Evolutionary conservation across 2,113 vertebrate species (phyloP).

Genomic region (Ammodytes dubius): DNA sequence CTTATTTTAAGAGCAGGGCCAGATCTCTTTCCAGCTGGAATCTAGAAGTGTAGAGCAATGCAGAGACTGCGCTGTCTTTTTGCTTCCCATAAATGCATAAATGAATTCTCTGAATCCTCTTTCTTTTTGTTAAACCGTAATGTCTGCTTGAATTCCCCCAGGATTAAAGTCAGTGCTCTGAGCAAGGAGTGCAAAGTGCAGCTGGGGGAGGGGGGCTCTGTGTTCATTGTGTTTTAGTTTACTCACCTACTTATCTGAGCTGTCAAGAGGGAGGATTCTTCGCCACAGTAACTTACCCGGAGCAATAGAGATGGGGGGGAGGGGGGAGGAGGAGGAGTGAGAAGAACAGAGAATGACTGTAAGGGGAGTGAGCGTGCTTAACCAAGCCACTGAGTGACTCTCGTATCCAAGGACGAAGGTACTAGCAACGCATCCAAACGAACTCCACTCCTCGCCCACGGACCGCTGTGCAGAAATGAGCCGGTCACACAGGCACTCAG

Average conservation of each 20-base stretch:
- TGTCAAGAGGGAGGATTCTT: slow-evolving; percentile 71
- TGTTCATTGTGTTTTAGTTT: slow-evolving; percentile 60
- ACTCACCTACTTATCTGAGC: slow-evolving; percentile 69
- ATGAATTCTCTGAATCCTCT: not conserved
- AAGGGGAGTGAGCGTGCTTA: slow-evolving; percentile 63
- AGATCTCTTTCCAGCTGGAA: slow-evolving; percentile 46
- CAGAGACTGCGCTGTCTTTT: slow-evolving; percentile 10
- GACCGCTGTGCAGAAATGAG: slow-evolving; percentile 69
- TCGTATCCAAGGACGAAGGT: slow-evolving; percentile 88
- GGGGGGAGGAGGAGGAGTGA: slow-evolving; percentile 78
- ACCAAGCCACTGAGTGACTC: slow-evolving; percentile 80
- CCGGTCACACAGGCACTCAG: slow-evolving; percentile 49
- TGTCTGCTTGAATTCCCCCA: slow-evolving; percentile 26
- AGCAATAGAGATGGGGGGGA: slow-evolving; percentile 57
- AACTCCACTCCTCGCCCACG: slow-evolving; percentile 70
- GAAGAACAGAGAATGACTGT: slow-evolving; percentile 79
- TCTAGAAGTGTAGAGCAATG: slow-evolving; percentile 12
- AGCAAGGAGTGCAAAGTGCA: slow-evolving; percentile 50
- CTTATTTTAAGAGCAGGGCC: slow-evolving; percentile 72
- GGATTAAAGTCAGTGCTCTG: slow-evolving; percentile 32
- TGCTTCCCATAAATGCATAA: slow-evolving; percentile 25
- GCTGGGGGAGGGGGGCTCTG: slow-evolving; percentile 38
- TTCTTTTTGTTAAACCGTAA: slow-evolving; percentile 27
- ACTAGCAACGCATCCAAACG: slow-evolving; percentile 75
- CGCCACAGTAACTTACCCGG: slow-evolving; percentile 71